phyloP scores from a whole-genome alignment of 1,140 invertebrate species.

The Tetramorium parvispinum region DNA sequence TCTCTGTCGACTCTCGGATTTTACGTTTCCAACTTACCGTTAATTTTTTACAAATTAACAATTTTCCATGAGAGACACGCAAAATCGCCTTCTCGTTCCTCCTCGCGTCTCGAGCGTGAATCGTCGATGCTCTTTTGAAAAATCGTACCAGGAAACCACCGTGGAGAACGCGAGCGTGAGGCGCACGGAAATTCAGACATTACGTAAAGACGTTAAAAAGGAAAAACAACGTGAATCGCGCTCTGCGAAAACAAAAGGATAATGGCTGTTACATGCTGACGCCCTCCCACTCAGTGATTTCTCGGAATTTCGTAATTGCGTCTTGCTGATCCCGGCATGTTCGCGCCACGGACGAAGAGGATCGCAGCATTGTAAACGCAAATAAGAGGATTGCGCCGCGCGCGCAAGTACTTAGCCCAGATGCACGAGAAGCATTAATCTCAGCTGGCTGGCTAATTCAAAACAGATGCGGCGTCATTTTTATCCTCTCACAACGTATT shows the following conservation, averaged over 20 bases:
- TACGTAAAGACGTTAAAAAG: not conserved
- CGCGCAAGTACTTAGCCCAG: not conserved
- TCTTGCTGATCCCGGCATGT: not conserved
- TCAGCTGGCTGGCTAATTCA: not conserved
- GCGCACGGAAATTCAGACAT: not conserved
- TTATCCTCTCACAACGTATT: not conserved
- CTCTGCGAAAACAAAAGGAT: not conserved
- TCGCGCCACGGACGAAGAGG: not conserved
- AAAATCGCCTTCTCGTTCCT: not conserved
- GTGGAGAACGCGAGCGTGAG: not conserved
- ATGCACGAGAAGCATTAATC: not conserved
- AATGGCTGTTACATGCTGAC: not conserved
- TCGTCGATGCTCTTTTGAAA: not conserved
- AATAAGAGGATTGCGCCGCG: not conserved
- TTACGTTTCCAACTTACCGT: not conserved
- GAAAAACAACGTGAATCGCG: not conserved
- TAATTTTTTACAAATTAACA: not conserved
- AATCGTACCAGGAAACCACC: not conserved
- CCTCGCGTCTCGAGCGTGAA: not conserved
- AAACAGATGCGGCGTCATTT: not conserved
- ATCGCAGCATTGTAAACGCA: slow-evolving; percentile 28
- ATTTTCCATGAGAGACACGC: not conserved
- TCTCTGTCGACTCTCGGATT: not conserved
- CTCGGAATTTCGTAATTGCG: slow-evolving; percentile 43
- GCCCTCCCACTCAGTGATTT: not conserved